phyloP scores from a whole-genome alignment of 2,797 vertebrate species.

The Mormyrus hasselquistii region DNA sequence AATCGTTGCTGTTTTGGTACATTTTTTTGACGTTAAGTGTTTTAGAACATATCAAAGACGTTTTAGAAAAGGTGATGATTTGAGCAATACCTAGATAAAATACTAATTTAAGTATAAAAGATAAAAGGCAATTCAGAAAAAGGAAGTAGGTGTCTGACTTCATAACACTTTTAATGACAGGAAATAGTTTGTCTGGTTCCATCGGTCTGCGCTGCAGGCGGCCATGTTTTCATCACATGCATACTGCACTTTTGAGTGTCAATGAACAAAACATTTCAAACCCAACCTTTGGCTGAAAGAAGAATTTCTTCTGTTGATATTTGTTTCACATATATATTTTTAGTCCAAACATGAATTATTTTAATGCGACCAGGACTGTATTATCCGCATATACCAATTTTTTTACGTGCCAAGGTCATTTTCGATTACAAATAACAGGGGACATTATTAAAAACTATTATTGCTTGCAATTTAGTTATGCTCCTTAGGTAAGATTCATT shows the following conservation, averaged over 20 bases:
- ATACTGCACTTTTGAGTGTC: not conserved
- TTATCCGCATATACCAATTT: not conserved
- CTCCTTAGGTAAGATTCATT: not conserved
- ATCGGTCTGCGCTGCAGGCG: not conserved
- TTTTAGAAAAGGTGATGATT: not conserved
- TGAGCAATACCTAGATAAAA: not conserved
- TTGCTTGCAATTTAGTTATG: not conserved
- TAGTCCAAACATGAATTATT: not conserved
- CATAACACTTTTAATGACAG: not conserved
- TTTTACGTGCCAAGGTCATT: not conserved
- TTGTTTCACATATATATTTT: not conserved
- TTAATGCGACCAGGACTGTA: not conserved
- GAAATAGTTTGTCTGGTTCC: not conserved
- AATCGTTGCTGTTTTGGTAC: not conserved
- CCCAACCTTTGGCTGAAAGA: not conserved
- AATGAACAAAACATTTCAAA: not conserved
- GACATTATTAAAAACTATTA: not conserved
- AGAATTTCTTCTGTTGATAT: not conserved
- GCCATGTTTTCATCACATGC: not conserved
- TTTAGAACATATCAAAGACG: not conserved
- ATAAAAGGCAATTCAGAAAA: not conserved
- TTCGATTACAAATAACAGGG: not conserved
- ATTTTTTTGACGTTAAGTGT: not conserved
- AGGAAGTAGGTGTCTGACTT: not conserved
- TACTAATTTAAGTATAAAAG: not conserved